Evolutionary conservation across 2,797 vertebrate species (phyloP).

Genomic region (Melanotaenia maccullochi): DNA sequence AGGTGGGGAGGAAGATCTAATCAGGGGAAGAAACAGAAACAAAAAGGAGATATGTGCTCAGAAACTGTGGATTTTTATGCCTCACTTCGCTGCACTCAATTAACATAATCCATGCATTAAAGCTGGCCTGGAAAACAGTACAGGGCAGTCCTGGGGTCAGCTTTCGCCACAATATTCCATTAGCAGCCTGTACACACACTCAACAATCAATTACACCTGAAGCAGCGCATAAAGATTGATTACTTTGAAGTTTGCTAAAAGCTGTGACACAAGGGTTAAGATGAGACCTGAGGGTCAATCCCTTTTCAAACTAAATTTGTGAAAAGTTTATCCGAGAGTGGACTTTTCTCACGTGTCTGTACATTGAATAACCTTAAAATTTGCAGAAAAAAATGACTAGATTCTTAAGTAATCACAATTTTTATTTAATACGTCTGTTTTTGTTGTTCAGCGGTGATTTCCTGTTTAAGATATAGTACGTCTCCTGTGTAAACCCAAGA

Average conservation of each 20-base stretch:
- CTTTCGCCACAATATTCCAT: constrained; percentile 66
- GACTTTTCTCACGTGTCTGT: constrained; percentile 18
- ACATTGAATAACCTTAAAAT: background rate
- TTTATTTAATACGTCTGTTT: constrained; percentile 1
- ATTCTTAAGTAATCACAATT: constrained; percentile 6
- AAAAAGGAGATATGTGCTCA: constrained; percentile 17
- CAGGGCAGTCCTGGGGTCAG: constrained; percentile 70
- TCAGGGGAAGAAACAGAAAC: constrained; percentile 22
- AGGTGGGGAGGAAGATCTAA: constrained; percentile 37
- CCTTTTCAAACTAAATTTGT: constrained; percentile 46
- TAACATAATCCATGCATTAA: constrained; percentile 77
- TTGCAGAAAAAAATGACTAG: background rate
- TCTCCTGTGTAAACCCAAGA: constrained; percentile 22
- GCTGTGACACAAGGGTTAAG: constrained; percentile 49
- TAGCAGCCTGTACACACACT: constrained; percentile 63
- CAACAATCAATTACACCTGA: constrained; percentile 73
- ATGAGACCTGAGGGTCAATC: constrained; percentile 43
- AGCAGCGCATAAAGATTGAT: constrained; percentile 67
- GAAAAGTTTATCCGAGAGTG: constrained; percentile 22
- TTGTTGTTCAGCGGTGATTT: background rate
- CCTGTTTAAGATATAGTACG: background rate
- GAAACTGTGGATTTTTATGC: constrained; percentile 57
- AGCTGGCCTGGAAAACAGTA: constrained; percentile 67
- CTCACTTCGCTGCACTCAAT: constrained; percentile 68
- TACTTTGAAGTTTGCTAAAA: constrained; percentile 50